These are phyloP conservation scores for Drosophila atripex DNA, from an alignment of 2,888 invertebrate species.

Conservation along the genomic window DNA sequence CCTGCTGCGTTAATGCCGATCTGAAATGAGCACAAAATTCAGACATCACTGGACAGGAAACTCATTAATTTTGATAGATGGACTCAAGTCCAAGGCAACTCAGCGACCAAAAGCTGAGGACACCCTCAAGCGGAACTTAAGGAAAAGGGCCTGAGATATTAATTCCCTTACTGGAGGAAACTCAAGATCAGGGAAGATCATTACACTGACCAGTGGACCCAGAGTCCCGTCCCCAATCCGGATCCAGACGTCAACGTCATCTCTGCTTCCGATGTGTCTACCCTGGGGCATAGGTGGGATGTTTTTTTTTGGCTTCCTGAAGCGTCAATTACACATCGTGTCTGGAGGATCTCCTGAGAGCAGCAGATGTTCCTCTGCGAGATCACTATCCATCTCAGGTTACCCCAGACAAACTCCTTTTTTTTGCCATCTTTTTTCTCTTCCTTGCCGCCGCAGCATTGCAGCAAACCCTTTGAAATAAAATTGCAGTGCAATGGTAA, in stretches of 20 bases:
- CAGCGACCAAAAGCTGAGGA: slow-evolving; percentile 4
- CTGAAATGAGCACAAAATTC: slow-evolving; percentile 4
- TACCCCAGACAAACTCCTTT: slow-evolving; percentile 62
- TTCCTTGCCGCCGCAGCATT: slow-evolving; percentile 13
- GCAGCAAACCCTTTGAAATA: slow-evolving; percentile 17
- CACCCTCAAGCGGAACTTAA: slow-evolving; percentile 18
- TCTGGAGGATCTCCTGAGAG: slow-evolving; percentile 58
- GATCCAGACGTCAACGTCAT: slow-evolving; percentile 46
- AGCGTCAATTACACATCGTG: slow-evolving; percentile 60
- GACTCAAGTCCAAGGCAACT: neutral
- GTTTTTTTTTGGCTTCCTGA: slow-evolving; percentile 68
- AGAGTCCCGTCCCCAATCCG: slow-evolving; percentile 24
- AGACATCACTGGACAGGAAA: slow-evolving; percentile 24
- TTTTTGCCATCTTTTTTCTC: neutral
- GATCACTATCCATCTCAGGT: slow-evolving; percentile 66
- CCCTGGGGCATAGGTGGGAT: slow-evolving; percentile 12
- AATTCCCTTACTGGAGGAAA: slow-evolving; percentile 45
- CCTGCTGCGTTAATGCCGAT: slow-evolving; percentile 33
- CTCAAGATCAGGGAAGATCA: slow-evolving; percentile 69
- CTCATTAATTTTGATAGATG: slow-evolving; percentile 22
- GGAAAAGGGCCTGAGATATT: neutral
- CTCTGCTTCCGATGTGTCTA: slow-evolving; percentile 74
- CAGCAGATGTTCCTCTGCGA: slow-evolving; percentile 61
- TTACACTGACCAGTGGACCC: slow-evolving; percentile 69
- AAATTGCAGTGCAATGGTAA: slow-evolving; percentile 21